Evolutionary conservation across 2,888 invertebrate species (phyloP).

Genomic region (Tetragonula carbonaria): DNA sequence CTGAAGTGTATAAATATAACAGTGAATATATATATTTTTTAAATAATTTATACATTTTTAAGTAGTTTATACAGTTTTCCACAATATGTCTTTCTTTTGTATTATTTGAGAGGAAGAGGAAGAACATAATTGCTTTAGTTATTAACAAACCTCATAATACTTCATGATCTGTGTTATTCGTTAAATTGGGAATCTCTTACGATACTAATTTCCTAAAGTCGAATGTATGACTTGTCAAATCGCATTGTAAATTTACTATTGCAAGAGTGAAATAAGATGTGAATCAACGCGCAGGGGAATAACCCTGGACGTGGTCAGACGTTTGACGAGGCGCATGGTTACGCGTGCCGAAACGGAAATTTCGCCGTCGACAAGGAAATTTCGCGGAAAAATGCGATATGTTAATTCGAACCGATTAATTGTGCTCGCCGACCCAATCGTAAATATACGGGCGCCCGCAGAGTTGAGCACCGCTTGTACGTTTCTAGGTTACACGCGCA

Average conservation of each 20-base stretch:
- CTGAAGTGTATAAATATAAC: not conserved
- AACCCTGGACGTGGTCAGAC: slow-evolving; percentile 24
- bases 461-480: slow-evolving; percentile 82
- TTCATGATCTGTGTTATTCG: not conserved
- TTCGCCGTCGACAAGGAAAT: not conserved
- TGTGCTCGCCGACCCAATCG: slow-evolving; percentile 33
- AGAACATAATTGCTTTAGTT: not conserved
- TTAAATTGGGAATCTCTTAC: not conserved
- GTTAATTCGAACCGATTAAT: slow-evolving; percentile 49
- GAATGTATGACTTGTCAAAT: not conserved
- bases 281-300: slow-evolving; percentile 14
- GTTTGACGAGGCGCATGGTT: not conserved
- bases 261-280: slow-evolving; percentile 19
- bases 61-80: not conserved
- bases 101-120: not conserved
- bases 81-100: no score
- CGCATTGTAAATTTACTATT: no score
- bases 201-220: not conserved
- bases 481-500: slow-evolving; percentile 84
- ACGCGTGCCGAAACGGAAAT: not conserved
- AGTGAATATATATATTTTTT: not conserved
- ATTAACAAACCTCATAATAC: not conserved
- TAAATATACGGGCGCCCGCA: slow-evolving; percentile 66
- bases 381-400: not conserved
- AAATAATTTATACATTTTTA: not conserved